Percentiles rank a stretch among this genome's conserved stretches.
Conservation (phyloP, 2,888 invertebrate species). For the Epinotia bilunana region DNA sequence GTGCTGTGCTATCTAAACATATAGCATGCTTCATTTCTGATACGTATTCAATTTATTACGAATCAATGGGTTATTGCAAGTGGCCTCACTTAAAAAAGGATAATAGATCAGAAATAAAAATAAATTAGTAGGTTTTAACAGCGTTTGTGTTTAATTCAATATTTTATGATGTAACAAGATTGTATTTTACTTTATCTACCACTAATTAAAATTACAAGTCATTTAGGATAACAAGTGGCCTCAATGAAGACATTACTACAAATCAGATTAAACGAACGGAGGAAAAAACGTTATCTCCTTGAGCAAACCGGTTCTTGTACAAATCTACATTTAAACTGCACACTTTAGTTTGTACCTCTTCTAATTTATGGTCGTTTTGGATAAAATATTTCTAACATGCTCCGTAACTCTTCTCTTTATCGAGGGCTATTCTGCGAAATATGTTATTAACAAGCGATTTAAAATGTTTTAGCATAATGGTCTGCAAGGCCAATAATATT, state of each 20-base stretch:
- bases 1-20: no score
- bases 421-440: no score
- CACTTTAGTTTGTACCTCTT: background rate
- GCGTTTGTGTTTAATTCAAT: background rate
- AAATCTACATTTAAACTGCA: background rate
- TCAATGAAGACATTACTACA: slow-evolving; percentile 15
- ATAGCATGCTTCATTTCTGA: no score
- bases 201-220: background rate
- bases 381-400: background rate
- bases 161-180: no score
- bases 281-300: slow-evolving; percentile 17
- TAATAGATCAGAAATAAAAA: background rate
- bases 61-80: no score
- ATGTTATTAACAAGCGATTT: no score
- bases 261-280: slow-evolving; percentile 2
- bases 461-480: no score
- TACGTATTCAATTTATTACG: no score
- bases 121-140: background rate
- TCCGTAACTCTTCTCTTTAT: no score
- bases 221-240: background rate
- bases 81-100: background rate
- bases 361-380: background rate
- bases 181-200: no score
- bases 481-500: no score
- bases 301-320: slow-evolving; percentile 25